Conservation (phyloP, 2,797 vertebrate genomes). For the Anguilla pacifica region DNA sequence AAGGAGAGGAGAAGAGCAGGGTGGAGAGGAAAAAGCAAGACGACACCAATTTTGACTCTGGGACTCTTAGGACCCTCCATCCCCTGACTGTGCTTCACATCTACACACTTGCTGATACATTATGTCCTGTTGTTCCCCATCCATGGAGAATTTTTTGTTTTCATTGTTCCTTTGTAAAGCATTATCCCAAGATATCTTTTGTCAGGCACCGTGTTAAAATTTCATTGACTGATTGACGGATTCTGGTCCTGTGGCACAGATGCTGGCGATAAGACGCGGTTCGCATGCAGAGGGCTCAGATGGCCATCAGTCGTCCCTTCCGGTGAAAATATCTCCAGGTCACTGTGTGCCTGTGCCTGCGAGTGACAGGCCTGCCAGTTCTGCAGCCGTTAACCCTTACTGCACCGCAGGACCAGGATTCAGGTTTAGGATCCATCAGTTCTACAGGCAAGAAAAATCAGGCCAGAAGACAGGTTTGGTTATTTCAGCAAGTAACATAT, state of each 20-base stretch:
- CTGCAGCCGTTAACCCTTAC: neutral
- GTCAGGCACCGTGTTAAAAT: neutral
- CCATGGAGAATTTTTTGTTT: neutral
- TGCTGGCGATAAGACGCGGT: neutral
- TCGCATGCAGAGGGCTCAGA: neutral
- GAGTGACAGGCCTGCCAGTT: neutral
- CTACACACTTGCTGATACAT: neutral
- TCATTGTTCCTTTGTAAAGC: neutral
- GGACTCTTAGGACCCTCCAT: neutral
- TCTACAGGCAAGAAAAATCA: neutral
- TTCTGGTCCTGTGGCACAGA: neutral
- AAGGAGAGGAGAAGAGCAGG: neutral
- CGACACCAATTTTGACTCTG: neutral
- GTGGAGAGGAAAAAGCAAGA: neutral
- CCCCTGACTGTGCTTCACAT: neutral
- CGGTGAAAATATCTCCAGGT: constrained; percentile 5
- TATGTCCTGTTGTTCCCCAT: neutral
- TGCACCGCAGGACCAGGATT: neutral
- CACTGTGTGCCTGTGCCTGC: neutral
- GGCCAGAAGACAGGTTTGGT: neutral
- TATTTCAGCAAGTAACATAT: neutral
- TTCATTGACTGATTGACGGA: neutral
- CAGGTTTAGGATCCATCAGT: neutral
- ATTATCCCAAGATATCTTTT: neutral
- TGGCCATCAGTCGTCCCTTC: neutral